phyloP scores from a whole-genome alignment of 2,797 vertebrate species.

The Rhabdophis nuchalis region DNA sequence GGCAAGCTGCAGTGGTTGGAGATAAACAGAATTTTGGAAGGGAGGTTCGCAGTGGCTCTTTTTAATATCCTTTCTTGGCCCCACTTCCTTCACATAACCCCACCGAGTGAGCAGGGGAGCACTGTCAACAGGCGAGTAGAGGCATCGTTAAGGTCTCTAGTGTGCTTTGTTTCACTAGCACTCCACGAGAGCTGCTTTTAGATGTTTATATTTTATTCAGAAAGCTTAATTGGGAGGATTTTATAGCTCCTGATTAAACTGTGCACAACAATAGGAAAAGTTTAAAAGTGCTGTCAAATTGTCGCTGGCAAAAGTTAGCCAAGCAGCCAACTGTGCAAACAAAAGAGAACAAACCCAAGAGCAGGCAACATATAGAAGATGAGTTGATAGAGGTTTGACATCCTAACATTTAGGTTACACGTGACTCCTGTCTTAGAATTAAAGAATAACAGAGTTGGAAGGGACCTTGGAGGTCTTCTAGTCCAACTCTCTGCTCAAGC shows the following conservation, averaged over 20 bases:
- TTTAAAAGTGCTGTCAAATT: constrained; percentile 36
- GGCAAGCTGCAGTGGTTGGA: neutral
- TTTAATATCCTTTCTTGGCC: constrained; percentile 35
- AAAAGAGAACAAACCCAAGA: neutral
- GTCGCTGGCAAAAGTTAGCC: constrained; percentile 19
- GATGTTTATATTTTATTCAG: constrained; percentile 57
- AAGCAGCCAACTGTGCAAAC: constrained; percentile 15
- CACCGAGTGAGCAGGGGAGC: constrained; percentile 13
- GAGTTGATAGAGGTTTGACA: neutral
- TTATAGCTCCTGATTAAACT: constrained; percentile 40
- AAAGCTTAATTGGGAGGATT: constrained; percentile 53
- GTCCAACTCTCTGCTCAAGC: neutral
- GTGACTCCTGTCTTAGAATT: neutral
- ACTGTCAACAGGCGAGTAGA: constrained; percentile 1
- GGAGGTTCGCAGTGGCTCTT: constrained; percentile 9
- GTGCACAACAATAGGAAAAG: constrained; percentile 31
- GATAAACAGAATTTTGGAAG: constrained; percentile 1
- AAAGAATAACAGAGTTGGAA: neutral
- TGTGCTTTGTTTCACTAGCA: constrained; percentile 38
- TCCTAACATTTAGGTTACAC: neutral
- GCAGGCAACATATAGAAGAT: neutral
- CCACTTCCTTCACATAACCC: constrained; percentile 8
- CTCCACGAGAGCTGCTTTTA: constrained; percentile 35
- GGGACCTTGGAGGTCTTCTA: neutral
- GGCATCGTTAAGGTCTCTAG: constrained; percentile 22